Evolutionary conservation across 30 jellyfish, hydroid and myxozoan genomes (phyloP).

Genomic region (Aurelia aurita complex sp. Pacific): DNA sequence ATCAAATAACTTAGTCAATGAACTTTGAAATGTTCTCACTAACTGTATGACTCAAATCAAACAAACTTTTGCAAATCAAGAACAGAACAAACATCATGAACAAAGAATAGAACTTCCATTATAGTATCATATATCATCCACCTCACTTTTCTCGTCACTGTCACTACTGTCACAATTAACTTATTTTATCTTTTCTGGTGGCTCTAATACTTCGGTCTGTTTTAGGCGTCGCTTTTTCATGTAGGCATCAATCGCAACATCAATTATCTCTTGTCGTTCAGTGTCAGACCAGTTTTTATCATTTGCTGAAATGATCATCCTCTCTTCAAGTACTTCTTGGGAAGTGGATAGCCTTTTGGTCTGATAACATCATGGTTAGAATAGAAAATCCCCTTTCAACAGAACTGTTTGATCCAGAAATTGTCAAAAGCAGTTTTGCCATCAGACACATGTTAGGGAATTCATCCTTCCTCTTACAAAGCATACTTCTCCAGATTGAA

Average conservation of each 20-base stretch:
- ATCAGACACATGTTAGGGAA: neutral
- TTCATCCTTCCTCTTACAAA: neutral
- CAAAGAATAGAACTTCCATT: too few relatives aligned
- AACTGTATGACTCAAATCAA: too few relatives aligned
- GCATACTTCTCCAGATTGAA: neutral
- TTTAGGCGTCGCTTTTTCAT: slow-evolving; percentile 1
- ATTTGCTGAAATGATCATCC: neutral
- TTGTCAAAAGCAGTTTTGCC: slow-evolving; percentile 5
- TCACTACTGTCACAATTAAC: slow-evolving; percentile 1
- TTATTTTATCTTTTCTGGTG: neutral
- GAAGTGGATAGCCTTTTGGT: neutral
- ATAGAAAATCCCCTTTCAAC: slow-evolving; percentile 1
- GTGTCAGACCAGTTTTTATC: slow-evolving; percentile 1
- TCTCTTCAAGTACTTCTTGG: slow-evolving; percentile 1
- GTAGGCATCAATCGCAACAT: slow-evolving; percentile 19
- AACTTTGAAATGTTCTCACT: too few relatives aligned
- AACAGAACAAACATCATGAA: too few relatives aligned
- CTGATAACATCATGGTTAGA: slow-evolving; percentile 1
- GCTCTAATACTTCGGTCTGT: slow-evolving; percentile 2
- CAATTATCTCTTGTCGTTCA: slow-evolving; percentile 13
- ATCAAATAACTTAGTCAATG: too few relatives aligned
- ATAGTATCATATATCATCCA: too few relatives aligned
- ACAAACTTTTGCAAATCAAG: too few relatives aligned
- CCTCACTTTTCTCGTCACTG: neutral
- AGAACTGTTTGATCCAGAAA: slow-evolving; percentile 1